These are phyloP conservation scores for Paramisgurnus dabryanus DNA, from an alignment of 2,113 vertebrate species.

Conservation along the genomic window DNA sequence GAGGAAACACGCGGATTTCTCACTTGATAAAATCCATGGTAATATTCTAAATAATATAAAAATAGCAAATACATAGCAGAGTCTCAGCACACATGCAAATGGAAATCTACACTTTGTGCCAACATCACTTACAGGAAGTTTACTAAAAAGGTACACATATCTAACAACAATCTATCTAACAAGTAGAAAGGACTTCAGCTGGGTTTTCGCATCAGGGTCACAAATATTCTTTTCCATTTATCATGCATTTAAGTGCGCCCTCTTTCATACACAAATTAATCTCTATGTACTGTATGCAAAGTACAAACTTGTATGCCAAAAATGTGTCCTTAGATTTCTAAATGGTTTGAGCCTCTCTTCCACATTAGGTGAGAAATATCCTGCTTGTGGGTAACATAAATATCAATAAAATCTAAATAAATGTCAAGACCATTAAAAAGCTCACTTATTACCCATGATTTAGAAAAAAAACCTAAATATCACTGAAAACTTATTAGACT, in stretches of 20 bases:
- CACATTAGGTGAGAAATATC: neutral
- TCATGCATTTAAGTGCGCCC: too few relatives aligned
- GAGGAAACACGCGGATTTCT: conserved; percentile 20
- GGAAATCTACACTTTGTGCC: conserved; percentile 1
- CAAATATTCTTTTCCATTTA: too few relatives aligned
- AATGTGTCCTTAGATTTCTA: neutral
- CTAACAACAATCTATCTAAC: neutral
- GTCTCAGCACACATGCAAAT: neutral
- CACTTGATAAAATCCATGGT: conserved; percentile 26
- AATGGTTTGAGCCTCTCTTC: neutral
- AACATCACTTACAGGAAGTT: conserved; percentile 1
- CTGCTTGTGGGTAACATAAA: neutral
- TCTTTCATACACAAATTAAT: too few relatives aligned
- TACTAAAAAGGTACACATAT: neutral
- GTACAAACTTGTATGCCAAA: too few relatives aligned
- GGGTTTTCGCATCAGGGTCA: too few relatives aligned
- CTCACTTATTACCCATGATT: neutral
- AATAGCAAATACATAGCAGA: neutral
- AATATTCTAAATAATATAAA: too few relatives aligned
- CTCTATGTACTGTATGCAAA: too few relatives aligned
- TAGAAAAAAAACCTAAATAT: conserved; percentile 8
- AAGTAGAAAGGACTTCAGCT: too few relatives aligned
- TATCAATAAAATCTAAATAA: conserved; percentile 11
- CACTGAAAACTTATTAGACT: neutral
- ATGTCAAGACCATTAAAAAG: neutral